Percentiles rank a stretch among this genome's conserved stretches.
Evolutionary conservation across 2,888 invertebrate species (phyloP).

Genomic region (Ceriagrion tenellum): DNA sequence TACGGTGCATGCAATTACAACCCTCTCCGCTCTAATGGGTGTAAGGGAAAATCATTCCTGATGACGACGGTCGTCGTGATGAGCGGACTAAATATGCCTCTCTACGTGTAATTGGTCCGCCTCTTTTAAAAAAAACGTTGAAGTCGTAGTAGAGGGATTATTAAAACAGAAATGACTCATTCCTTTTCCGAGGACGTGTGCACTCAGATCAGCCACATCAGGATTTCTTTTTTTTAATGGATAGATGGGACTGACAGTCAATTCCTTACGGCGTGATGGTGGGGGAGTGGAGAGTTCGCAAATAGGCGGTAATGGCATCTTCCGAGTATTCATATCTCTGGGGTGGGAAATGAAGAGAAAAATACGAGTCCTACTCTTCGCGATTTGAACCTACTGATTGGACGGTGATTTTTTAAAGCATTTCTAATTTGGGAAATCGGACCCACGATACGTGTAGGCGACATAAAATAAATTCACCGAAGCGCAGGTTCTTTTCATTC

Average conservation of each 20-base stretch:
- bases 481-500: neutral
- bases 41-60: constrained; percentile 10
- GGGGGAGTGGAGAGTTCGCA: neutral
- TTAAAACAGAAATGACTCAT: neutral
- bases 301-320: neutral
- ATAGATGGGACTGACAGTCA: neutral
- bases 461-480: neutral
- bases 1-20: neutral
- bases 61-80: neutral
- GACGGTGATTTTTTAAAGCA: constrained; percentile 16
- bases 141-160: neutral
- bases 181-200: neutral
- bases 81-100: constrained; percentile 28
- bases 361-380: neutral
- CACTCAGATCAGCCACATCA: neutral
- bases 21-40: constrained; percentile 13
- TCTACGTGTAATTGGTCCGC: neutral
- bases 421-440: neutral
- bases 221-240: neutral
- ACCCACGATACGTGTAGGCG: neutral
- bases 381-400: constrained; percentile 12
- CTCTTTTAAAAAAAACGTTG: neutral
- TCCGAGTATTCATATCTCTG: neutral
- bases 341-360: neutral
- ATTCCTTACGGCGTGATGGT: neutral